Evolutionary conservation across 2,113 vertebrate species (phyloP), one percentile per base, ranked within the genome.

Genomic region (Brienomyrus brachyistius): DNA sequence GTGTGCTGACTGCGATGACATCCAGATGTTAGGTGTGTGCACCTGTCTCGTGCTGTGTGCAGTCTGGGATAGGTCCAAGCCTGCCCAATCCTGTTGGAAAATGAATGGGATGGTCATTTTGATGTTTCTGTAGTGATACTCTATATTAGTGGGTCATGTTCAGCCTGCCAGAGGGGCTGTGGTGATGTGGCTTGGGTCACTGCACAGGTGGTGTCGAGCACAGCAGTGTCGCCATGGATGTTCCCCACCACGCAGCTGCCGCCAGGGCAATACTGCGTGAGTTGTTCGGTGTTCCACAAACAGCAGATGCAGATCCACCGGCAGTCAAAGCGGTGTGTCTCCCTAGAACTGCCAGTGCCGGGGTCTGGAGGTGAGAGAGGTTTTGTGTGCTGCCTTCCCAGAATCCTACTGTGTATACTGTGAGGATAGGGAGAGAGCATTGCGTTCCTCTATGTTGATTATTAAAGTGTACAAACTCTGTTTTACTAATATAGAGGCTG

Each of bases 191-290:
- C 19, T 31, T 2, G 52, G 50, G 17, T 88, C 52, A 43, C 62
- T 52, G 31, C 51, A 6, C 50, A 89, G 88, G 43, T 52, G 45
- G 31, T 47, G n/a, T 51, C 31, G 17, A 1, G 0, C 56, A n/a
- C 17, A 1, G 10, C 87, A 2, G 51, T 17, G 4, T 83, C 88
- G 8, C 51, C 51, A 7, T 77, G 62, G 47, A 50, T 15, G 2
- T 87, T 70, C 35, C 85, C 43, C n/a, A 52, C 45, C 85, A 35
- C n/a, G 8, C 1, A 70, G n/a, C 74, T 93, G 56, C 52, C 54
- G 2, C 35, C 52, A 45, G 91, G 88, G 13, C 51, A 84, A 31
- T 93, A 92, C 87, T 94, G 92, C 31, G 40, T 94, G 15, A 91
- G 11, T 2, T 90, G 90, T 80, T 91, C 89, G 1, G 92, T 90